Percentiles rank a stretch among this genome's conserved stretches.
Conservation (phyloP, 2,797 vertebrate genomes). For the Alfaro cultratus region DNA sequence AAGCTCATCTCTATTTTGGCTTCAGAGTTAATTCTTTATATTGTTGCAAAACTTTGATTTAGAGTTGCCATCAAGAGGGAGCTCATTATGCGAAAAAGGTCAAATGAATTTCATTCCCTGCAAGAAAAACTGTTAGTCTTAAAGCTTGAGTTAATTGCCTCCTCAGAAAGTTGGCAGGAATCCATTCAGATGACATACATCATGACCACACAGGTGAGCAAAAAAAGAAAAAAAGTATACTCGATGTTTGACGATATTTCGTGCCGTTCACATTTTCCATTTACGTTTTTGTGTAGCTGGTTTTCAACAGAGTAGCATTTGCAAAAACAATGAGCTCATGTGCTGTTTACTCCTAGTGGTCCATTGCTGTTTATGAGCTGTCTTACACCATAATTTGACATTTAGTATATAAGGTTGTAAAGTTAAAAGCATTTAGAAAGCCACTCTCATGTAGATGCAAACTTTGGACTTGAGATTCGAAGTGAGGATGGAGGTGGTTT, state of each 20-base stretch:
- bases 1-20: background rate
- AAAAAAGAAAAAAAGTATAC: background rate
- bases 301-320: background rate
- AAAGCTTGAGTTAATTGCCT: background rate
- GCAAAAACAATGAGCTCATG: background rate
- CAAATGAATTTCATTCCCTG: background rate
- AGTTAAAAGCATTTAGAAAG: background rate
- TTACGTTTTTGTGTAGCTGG: background rate
- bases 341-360: background rate
- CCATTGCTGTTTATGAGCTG: background rate
- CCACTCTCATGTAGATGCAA: background rate
- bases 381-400: background rate
- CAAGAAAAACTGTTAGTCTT: background rate
- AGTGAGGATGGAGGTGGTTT: background rate
- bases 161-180: background rate
- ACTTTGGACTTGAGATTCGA: background rate
- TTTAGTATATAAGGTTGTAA: background rate
- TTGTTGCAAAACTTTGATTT: background rate
- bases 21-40: background rate
- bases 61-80: background rate
- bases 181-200: background rate
- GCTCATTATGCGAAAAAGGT: background rate
- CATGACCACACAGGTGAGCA: background rate
- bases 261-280: background rate
- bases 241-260: background rate